Conservation (phyloP, 2,113 vertebrate genomes). For the Fregetta grallaria region DNA sequence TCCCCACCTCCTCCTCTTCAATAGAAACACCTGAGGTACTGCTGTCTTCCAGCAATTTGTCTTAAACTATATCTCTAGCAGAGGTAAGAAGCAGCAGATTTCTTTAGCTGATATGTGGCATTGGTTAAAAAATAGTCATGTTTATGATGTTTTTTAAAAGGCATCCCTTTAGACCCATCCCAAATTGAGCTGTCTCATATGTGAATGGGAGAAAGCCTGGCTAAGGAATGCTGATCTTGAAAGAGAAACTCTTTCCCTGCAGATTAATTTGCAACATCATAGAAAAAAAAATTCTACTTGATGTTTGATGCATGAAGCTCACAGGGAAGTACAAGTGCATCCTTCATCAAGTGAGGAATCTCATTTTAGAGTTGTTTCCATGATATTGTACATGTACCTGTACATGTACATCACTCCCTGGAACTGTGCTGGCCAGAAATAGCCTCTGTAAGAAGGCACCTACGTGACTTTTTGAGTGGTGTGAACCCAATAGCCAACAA, state of each 20-base stretch:
- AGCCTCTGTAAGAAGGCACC: not conserved
- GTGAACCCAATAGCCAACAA: not conserved
- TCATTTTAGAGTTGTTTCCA: not conserved
- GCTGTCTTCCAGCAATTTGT: not conserved
- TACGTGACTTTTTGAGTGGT: not conserved
- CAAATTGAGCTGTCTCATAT: not conserved
- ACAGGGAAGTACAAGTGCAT: not conserved
- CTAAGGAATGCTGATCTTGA: not conserved
- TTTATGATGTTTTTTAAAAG: not conserved
- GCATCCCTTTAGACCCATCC: not conserved
- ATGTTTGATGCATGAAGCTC: not conserved
- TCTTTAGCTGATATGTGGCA: not conserved
- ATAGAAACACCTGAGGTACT: not conserved
- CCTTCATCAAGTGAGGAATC: not conserved
- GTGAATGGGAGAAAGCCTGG: not conserved
- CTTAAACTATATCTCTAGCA: not conserved
- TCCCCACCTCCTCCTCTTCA: not conserved
- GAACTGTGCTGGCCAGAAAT: not conserved
- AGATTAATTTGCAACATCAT: not conserved
- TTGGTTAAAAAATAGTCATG: not conserved
- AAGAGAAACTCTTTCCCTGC: not conserved
- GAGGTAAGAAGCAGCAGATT: not conserved
- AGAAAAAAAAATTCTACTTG: not conserved
- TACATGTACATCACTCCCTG: not conserved
- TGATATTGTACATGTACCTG: not conserved